Percentiles rank a stretch among this genome's conserved stretches.
phyloP scores from a whole-genome alignment of 2,888 invertebrate genomes.

The Drosophila algonquin region DNA sequence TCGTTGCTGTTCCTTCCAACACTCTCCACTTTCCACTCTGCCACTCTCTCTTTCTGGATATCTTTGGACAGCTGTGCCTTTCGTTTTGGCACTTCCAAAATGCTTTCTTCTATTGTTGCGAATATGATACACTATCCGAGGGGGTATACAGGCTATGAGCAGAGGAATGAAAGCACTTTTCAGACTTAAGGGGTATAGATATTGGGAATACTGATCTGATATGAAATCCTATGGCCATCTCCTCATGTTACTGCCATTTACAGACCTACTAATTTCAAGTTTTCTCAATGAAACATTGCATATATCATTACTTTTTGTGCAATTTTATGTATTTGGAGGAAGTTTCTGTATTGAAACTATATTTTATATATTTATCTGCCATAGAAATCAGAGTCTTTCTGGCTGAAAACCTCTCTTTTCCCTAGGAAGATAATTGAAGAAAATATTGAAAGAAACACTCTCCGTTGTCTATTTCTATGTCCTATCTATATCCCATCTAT shows the following conservation, averaged over 20 bases:
- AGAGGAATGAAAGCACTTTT: not conserved
- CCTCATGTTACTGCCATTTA: conserved; percentile 15
- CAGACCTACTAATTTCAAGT: not conserved
- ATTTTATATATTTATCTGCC: too few relatives aligned
- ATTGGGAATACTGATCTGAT: too few relatives aligned
- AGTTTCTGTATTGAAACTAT: too few relatives aligned
- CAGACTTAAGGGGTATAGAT: not conserved
- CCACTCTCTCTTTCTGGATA: not conserved
- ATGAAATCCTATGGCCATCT: not conserved
- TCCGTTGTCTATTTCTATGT: too few relatives aligned
- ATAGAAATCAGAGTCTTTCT: too few relatives aligned
- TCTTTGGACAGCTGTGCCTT: conserved; percentile 31
- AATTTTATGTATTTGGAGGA: too few relatives aligned
- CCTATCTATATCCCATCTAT: too few relatives aligned
- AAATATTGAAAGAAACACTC: too few relatives aligned
- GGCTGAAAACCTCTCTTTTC: too few relatives aligned
- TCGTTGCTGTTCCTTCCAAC: conserved; percentile 11
- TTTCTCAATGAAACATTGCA: too few relatives aligned
- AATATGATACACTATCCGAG: not conserved
- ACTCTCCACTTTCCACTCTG: not conserved
- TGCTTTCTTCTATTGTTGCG: not conserved
- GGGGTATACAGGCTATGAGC: not conserved
- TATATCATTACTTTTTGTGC: too few relatives aligned
- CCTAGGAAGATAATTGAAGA: too few relatives aligned
- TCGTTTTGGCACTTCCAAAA: not conserved